Evolutionary conservation across 2,797 vertebrate species (phyloP).

Genomic region (Channallabes apus): DNA sequence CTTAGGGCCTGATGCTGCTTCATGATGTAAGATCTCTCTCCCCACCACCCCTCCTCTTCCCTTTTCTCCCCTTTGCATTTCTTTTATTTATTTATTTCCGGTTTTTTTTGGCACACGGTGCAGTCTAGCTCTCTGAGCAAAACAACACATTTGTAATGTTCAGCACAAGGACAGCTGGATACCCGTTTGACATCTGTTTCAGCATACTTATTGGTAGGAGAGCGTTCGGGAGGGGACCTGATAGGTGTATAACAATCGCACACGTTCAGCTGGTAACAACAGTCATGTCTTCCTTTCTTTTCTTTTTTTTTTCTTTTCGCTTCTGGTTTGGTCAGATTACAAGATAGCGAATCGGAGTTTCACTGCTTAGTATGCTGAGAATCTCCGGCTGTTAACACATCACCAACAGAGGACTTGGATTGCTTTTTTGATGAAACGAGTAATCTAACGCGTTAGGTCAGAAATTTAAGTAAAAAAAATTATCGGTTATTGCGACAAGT

Average conservation of each 20-base stretch:
- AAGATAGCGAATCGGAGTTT: constrained; percentile 7
- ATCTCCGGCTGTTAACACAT: neutral
- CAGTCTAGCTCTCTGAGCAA: constrained; percentile 74
- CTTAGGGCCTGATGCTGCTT: constrained; percentile 81
- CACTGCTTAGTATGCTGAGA: constrained; percentile 10
- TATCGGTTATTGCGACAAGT: too few species aligned
- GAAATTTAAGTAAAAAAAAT: too few species aligned
- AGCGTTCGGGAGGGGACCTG: constrained; percentile 64
- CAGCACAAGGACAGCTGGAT: constrained; percentile 78
- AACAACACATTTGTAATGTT: constrained; percentile 82
- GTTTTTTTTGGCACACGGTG: constrained; percentile 34
- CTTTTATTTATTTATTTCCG: constrained; percentile 31
- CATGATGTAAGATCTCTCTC: constrained; percentile 66
- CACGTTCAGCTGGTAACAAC: constrained; percentile 35
- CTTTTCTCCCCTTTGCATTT: constrained; percentile 45
- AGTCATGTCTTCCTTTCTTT: constrained; percentile 24
- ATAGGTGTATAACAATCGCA: constrained; percentile 37
- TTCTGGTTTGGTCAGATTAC: constrained; percentile 26
- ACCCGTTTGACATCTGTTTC: constrained; percentile 84
- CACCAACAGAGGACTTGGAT: neutral
- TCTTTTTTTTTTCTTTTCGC: too few species aligned
- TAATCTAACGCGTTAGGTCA: too few species aligned
- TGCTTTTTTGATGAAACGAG: too few species aligned
- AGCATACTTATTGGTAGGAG: constrained; percentile 73
- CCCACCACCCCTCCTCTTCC: constrained; percentile 21